These are phyloP conservation scores for Siniperca knerii DNA, from an alignment of 2,113 vertebrate genomes.

Conservation along the genomic window DNA sequence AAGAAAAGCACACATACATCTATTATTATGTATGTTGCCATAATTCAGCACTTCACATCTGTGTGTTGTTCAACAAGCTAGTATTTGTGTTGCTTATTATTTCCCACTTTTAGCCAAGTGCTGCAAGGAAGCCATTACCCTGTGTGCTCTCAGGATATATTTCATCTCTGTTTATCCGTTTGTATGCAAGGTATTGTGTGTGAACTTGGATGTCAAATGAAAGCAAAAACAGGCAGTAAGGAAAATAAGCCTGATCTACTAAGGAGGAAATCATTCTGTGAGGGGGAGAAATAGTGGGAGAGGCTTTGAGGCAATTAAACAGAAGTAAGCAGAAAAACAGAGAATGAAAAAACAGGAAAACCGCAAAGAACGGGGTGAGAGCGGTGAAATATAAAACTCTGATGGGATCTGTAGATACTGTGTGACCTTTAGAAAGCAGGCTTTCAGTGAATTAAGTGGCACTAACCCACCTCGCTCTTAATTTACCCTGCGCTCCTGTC, in stretches of 20 bases:
- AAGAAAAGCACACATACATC: not conserved
- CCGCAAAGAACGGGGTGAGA: constrained; percentile 5
- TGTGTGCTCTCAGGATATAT: constrained; percentile 15
- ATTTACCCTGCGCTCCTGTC: constrained; percentile 15
- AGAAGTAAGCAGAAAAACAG: constrained; percentile 39
- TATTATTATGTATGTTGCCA: not conserved
- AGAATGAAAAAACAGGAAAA: constrained; percentile 42
- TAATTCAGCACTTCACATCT: constrained; percentile 2
- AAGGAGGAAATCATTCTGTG: constrained; percentile 52
- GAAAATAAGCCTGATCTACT: constrained; percentile 37
- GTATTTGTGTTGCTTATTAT: constrained; percentile 46
- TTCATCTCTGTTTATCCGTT: constrained; percentile 2
- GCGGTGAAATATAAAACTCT: constrained; percentile 47
- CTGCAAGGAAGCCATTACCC: not conserved
- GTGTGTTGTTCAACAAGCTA: not conserved
- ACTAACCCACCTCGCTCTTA: constrained; percentile 6
- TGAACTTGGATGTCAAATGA: constrained; percentile 27
- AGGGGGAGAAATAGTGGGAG: constrained; percentile 1
- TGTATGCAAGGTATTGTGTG: constrained; percentile 19
- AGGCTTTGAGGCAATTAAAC: constrained; percentile 32
- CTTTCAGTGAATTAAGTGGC: constrained; percentile 29
- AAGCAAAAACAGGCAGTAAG: constrained; percentile 52
- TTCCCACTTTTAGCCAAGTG: constrained; percentile 15
- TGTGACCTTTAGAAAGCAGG: constrained; percentile 58
- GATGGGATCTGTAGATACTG: constrained; percentile 43